Base-by-base conservation (phyloP, 1,140 invertebrate species). In the Lepidurus packardi region DNA sequence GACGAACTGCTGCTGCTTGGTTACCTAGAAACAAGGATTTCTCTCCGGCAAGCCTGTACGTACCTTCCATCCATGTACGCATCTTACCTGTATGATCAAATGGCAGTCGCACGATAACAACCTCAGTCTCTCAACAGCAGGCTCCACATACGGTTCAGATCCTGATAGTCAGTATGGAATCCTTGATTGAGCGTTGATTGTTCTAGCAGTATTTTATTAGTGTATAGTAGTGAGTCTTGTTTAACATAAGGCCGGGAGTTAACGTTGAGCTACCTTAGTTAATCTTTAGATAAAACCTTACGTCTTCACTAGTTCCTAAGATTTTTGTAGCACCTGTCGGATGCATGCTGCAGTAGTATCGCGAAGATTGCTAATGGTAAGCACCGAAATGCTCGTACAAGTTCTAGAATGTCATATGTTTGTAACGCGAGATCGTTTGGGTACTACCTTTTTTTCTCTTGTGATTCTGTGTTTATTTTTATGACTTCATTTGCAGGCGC, bases 1-100 rank as follows among this genome's bases (percentile, higher is more conserved):
- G 53, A 65, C 16, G 9, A 13, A 16, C 53, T 65, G 53, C 53
- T 65, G 53, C 53, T 16, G 53, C 53, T 65, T 65, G 53, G 53
- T 65, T 65, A 65, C 53, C 53, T 65, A 65, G 53, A 65, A 65
- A 65, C 53, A 65, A 21, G 53, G 53, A 65, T 65, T 65, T 65
- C 13, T 65, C 53, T 16, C 53, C 21, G 53, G 6, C 53, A 65
- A 65, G 13, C 53, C 21, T 65, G 53, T 65, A 65, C 13, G 53
- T 65, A 21, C 34, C 34, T 65, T n/a, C 53, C 53, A n/a, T 65
- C 53, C 53, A 16, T 8, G 53, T 13, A 65, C 53, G 53, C 53
- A 65, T 65, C 53, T 65, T 65, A 65, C 53, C 53, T 65, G 53
- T 65, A n/a, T 65, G 53, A 65, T 21, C 53, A 65, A 65, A 65